These are phyloP conservation scores for Trogon surrucura DNA, from an alignment of 2,113 vertebrate species.

Conservation along the genomic window DNA sequence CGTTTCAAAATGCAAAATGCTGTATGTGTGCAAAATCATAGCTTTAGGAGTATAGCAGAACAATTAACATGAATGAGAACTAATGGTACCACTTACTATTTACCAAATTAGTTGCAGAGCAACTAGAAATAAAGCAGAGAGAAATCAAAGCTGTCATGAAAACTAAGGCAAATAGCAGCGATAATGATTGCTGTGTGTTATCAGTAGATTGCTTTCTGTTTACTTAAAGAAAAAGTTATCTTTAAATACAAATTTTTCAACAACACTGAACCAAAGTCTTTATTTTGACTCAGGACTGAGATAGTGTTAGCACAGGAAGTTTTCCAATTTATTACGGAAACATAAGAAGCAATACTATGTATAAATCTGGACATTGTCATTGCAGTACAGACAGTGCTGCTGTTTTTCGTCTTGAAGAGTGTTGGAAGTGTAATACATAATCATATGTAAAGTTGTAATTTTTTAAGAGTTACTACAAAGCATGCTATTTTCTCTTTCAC, in stretches of 20 bases:
- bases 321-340: not conserved
- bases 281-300: not conserved
- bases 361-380: not conserved
- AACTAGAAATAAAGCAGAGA: not conserved
- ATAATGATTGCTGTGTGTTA: not conserved
- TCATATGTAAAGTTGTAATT: not conserved
- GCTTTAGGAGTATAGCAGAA: not conserved
- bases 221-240: not conserved
- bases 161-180: not conserved
- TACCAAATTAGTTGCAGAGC: not conserved
- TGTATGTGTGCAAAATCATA: not conserved
- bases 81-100: not conserved
- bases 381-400: not conserved
- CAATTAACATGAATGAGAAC: not conserved
- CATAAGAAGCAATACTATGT: not conserved
- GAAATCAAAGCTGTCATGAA: not conserved
- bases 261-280: not conserved
- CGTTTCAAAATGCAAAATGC: not conserved
- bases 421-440: not conserved
- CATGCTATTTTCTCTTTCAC: slow-evolving; percentile 1
- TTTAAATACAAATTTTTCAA: not conserved
- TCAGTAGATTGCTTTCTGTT: not conserved
- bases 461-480: not conserved
- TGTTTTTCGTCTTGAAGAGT: not conserved
- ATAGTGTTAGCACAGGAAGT: not conserved